Conservation (phyloP, 2,797 vertebrate species). For the Orestias chungarensis region DNA sequence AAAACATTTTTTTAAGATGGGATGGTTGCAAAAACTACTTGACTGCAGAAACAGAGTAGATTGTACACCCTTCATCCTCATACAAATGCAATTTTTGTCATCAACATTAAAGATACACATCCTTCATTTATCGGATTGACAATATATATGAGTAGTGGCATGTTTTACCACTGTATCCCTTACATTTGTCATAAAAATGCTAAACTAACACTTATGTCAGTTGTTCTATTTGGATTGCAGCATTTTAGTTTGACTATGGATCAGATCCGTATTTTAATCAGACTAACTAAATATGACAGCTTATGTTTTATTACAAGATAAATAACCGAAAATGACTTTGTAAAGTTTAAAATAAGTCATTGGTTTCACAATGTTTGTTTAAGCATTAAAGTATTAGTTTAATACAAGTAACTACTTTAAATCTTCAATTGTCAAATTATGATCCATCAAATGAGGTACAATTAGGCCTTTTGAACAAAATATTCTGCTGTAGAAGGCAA, state of each 20-base stretch:
- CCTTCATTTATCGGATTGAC: background rate
- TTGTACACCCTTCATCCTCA: background rate
- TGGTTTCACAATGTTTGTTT: background rate
- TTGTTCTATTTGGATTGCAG: background rate
- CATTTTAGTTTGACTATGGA: background rate
- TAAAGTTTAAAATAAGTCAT: background rate
- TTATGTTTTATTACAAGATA: background rate
- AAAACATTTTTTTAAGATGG: background rate
- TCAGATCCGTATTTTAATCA: background rate
- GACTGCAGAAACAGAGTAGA: no score
- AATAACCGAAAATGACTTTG: background rate
- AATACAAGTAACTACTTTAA: background rate
- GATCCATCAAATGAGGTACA: background rate
- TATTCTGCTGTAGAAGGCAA: background rate
- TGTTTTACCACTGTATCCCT: background rate
- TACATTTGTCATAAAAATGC: background rate
- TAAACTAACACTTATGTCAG: background rate
- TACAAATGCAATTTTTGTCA: background rate
- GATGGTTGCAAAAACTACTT: background rate
- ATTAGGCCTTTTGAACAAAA: background rate
- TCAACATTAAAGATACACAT: background rate
- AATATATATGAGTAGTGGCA: background rate
- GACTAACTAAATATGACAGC: background rate
- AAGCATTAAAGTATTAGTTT: background rate
- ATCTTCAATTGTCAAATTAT: background rate